Evolutionary conservation across 2,888 invertebrate species (phyloP), one percentile per base, ranked within the genome.

Genomic region (Epirrhoe tristata): DNA sequence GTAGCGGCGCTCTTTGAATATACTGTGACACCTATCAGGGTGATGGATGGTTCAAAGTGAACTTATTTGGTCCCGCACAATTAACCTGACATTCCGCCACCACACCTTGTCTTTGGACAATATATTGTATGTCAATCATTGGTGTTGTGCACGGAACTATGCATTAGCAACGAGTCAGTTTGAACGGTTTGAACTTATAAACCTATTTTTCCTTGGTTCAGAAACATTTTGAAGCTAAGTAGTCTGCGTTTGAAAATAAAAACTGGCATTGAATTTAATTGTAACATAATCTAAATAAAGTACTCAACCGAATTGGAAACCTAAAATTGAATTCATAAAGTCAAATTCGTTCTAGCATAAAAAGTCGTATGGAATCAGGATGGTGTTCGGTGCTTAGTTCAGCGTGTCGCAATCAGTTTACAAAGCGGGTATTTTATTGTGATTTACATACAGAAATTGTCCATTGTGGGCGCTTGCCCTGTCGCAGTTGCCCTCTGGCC

Each of bases 401-500:
- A 84, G 83, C 90, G 88, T 92, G 91, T 91, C 92, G 91, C 86
- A 92, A 92, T 90, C 86, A 87, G 81, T 81, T 81, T 78, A 91
- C 92, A 91, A 91, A 89, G 88, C 88, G 86, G 84, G 84, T 88
- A 89, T 91, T 91, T 91, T 90, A 92, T 91, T 91, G 91, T 93
- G 90, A 90, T 91, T 89, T 88, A 88, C 89, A 91, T 88, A 89
- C 87, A 86, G 87, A 89, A 87, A 86, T 85, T 88, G 85, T 79
- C 81, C 90, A 91, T 90, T 91, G 91, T 90, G 79, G 81, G 76
- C 81, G 82, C 80, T 80, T 80, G 86, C 84, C 86, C 88, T 87
- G 88, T 89, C 85, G 89, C 92, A 92, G 93, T 91, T 82, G 88
- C 86, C 89, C 88, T 87, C 84, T 78, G 86, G 81, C 88, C 84